Evolutionary conservation across 2,797 vertebrate species (phyloP), one percentile per base, ranked within the genome.

Genomic region (Melanotaenia pygmaea): DNA sequence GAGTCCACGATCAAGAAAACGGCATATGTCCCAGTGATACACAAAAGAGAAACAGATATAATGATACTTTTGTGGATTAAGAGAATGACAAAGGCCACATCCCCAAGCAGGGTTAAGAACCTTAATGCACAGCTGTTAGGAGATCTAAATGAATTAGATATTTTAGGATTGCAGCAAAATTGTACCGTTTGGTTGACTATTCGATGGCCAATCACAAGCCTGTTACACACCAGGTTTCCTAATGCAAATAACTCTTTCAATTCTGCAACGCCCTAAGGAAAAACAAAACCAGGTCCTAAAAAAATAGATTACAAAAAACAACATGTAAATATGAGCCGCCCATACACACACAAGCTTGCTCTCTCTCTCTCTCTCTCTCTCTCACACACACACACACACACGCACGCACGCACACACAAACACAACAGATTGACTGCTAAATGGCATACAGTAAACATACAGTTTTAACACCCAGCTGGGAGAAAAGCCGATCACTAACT

Each of bases 401-500:
- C 61, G 63, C 54, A 59, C 61, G 54, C 45, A 51, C 26, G 63
- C 5, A 70, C 65, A 77, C 56, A 72, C 63, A 72, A 74, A 77
- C 59, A 71, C 4, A 84, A 78, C 87, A 87, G 85, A 89, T 80
- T 91, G 84, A 90, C 84, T 87, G 84, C 82, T 89, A 88, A 90
- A 88, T 88, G 88, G 73, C 83, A 86, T 84, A 91, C 80, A 91
- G 89, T 90, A 92, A 89, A 91, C 80, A 88, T 82, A 90, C 78
- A 84, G 77, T 88, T 89, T 92, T 88, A 92, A 92, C 86, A 89
- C 88, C 89, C 83, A 51, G 81, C 89, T 76, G 88, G 74, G 85
- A 92, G 83, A 78, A 89, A 91, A 92, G 87, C 89, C 57, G 88
- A 91, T 91, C 92, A 86, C 88, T 80, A 84, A 85, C 90, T 87